These are phyloP conservation scores for Medauroidea extradentata DNA, from an alignment of 1,140 invertebrate species.

Conservation along the genomic window DNA sequence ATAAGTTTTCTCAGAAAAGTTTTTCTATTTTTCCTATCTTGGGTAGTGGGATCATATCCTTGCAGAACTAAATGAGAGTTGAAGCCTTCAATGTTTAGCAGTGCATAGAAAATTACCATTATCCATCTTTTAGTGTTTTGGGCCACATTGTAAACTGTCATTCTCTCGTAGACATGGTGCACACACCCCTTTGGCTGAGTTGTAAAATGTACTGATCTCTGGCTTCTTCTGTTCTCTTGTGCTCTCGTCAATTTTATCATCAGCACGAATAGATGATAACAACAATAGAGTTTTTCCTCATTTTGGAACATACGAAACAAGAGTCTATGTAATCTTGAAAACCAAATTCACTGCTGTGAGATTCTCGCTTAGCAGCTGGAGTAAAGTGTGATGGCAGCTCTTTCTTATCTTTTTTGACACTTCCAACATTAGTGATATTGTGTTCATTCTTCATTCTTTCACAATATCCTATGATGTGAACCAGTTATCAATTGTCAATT, in stretches of 20 bases:
- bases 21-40: background rate
- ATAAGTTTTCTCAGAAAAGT: slow-evolving; percentile 1
- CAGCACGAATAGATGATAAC: slow-evolving; percentile 24
- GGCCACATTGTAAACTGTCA: slow-evolving; percentile 18
- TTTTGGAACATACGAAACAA: slow-evolving; percentile 31
- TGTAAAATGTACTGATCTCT: slow-evolving; percentile 38
- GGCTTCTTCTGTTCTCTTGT: slow-evolving; percentile 31
- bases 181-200: slow-evolving; percentile 42
- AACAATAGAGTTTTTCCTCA: slow-evolving; percentile 25
- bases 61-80: background rate
- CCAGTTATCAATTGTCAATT: slow-evolving; percentile 36
- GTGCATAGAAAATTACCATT: background rate
- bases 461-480: slow-evolving; percentile 33
- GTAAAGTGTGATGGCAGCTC: slow-evolving; percentile 27
- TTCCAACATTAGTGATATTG: slow-evolving; percentile 25
- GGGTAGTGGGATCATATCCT: background rate
- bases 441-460: slow-evolving; percentile 21
- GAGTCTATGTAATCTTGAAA: slow-evolving; percentile 23
- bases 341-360: slow-evolving; percentile 26
- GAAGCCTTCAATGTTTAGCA: background rate
- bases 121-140: slow-evolving; percentile 17
- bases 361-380: slow-evolving; percentile 15
- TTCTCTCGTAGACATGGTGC: slow-evolving; percentile 36
- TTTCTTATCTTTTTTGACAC: slow-evolving; percentile 36
- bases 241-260: slow-evolving; percentile 19